Conservation (phyloP, 2,888 invertebrate genomes). For the Drosophila ustulata region DNA sequence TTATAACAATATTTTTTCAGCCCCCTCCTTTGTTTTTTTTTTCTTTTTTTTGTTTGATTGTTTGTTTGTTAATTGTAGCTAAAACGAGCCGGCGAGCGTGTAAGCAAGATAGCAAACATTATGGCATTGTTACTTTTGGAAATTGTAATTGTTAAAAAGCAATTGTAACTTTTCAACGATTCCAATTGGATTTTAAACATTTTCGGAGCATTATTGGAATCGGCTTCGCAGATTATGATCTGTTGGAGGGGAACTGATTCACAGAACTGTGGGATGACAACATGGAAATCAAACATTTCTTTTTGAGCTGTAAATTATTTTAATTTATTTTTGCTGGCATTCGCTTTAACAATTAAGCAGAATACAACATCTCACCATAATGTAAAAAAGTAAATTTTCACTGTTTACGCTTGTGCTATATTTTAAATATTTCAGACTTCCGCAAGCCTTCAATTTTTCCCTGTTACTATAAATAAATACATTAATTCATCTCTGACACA, state of each 20-base stretch:
- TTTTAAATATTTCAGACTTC: no score
- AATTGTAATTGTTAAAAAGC: slow-evolving; percentile 15
- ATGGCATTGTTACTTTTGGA: slow-evolving; percentile 24
- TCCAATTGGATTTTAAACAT: slow-evolving; percentile 13
- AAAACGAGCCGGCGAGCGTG: slow-evolving; percentile 17
- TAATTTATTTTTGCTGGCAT: no score
- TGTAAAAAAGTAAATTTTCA: no score
- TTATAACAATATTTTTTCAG: neutral
- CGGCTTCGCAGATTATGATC: neutral
- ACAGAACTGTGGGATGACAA: neutral
- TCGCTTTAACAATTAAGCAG: no score
- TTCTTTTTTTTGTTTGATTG: slow-evolving; percentile 40
- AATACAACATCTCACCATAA: no score
- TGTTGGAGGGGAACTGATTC: neutral
- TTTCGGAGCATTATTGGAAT: neutral
- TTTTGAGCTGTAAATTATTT: neutral
- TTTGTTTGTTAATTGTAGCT: slow-evolving; percentile 59
- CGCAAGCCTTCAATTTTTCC: no score
- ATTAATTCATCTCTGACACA: no score
- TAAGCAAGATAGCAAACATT: slow-evolving; percentile 11
- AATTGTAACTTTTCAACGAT: slow-evolving; percentile 25
- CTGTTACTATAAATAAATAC: no score
- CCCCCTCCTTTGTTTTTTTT: neutral
- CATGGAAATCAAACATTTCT: neutral
- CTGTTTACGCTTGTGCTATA: no score